Evolutionary conservation across 1,140 invertebrate genomes (phyloP), one percentile per base, ranked within the genome.

Genomic region (Sarcophaga peregrina): DNA sequence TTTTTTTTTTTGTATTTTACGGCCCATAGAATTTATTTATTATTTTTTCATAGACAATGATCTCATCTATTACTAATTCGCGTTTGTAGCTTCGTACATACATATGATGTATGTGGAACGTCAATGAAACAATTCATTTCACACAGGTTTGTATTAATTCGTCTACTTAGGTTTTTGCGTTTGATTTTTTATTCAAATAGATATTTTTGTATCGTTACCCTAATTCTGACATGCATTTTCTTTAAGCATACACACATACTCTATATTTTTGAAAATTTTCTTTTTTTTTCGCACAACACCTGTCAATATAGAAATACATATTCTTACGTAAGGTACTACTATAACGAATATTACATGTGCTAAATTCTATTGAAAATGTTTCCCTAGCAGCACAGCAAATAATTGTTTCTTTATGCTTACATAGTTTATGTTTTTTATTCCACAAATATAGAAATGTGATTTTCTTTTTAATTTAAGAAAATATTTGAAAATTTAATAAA

Each of bases 261-360:
- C 25, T 37, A 37, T 37, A 4, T 37, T 37, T 37, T 37, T 37
- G 1, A 1, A 37, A 37, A 2, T 13, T 58, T 58, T 58, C 13
- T 58, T 58, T 58, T 58, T 13, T n/a, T 58, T 9, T 68, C 10
- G 62, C 9, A 37, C 62, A 20, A 68, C 62, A 68, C 62, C 62
- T 68, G 62, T 68, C 62, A 68, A 68, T 25, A 68, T 68, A n/a
- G 20, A 68, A 68, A 68, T 20, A n/a, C n/a, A n/a, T n/a, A n/a
- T 58, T 58, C 54, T 68, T 68, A 68, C 17, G 8, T 68, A 68
- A 68, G 17, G 9, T 37, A n/a, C n/a, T n/a, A n/a, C n/a, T n/a
- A 37, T 37, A 37, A 37, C 25, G 25, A 37, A 37, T 37, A 13
- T 58, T 20, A 25, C 62, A 68, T 68, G 62, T 68, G 62, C 62